Base-by-base conservation (phyloP, 1,140 invertebrate species). In the Triops cancriformis region DNA sequence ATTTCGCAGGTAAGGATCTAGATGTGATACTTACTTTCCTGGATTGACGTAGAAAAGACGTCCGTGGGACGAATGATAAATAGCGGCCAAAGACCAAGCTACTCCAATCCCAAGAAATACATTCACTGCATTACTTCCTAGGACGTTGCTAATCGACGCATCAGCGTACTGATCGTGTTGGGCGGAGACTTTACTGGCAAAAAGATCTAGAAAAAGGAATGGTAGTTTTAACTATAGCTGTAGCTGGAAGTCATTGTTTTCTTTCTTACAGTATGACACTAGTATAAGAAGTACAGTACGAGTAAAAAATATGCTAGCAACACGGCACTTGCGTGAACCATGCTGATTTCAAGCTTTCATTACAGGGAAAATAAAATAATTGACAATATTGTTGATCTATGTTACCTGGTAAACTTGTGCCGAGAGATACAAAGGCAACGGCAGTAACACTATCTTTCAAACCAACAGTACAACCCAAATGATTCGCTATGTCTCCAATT, bases 401-500 rank as follows among this genome's bases (percentile, higher is more conserved):
- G 6, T 18, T 87, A 98, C 96, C 96, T 87, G 96, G 96, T 86
- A 98, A 93, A 86, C 95, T 97, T 77, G 96, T 98, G 79, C 96
- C 96, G 18, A 98, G 88, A 42, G 97, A 96, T 1, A 98, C 97
- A 84, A 99, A 97, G 11, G 94, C 91, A 81, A 99, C 95, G 76
- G 97, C 97, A 73, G 97, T 99, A 41, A 99, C 94, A 5, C 94
- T 91, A 85, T 99, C 97, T 85, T 95, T 94, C 79, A 99, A 91
- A 64, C 96, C 96, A 28, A 98, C 89, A n/a, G 94, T 98, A 84
- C 96, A 98, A 79, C 98, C 98, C 83, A 99, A 98, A 85, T 96
- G 93, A 2, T 94, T 94, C 6, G 97, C 97, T 10, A 98, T 87
- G 85, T 99, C 97, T 51, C 97, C 97, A 83, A 99, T 98, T 76